Conservation (phyloP, 2,113 vertebrate species). For the Amia ocellicauda region DNA sequence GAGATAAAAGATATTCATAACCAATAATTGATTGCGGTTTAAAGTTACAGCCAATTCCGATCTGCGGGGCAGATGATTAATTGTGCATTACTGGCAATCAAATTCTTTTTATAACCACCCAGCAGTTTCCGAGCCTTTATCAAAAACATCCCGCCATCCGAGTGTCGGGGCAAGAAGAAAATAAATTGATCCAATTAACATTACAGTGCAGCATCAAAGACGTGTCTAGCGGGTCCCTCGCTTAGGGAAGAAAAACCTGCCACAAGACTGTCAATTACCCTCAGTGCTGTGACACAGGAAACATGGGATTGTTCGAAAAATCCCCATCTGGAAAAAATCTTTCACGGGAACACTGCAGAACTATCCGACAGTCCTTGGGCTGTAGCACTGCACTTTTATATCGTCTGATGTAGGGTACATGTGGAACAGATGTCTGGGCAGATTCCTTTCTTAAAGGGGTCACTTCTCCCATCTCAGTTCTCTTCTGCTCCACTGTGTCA, state of each 20-base stretch:
- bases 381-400: neutral
- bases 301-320: neutral
- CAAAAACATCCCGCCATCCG: constrained; percentile 16
- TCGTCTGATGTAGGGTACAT: neutral
- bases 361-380: neutral
- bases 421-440: constrained; percentile 6
- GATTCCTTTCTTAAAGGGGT: constrained; percentile 6
- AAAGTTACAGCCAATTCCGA: constrained; percentile 30
- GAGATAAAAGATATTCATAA: constrained; percentile 23
- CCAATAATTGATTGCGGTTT: constrained; percentile 29
- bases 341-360: constrained; percentile 10
- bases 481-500: neutral
- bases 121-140: constrained; percentile 11
- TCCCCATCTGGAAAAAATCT: constrained; percentile 32
- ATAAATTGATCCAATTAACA: neutral
- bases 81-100: constrained; percentile 34
- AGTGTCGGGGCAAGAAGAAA: constrained; percentile 1
- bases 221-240: neutral
- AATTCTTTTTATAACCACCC: constrained; percentile 17
- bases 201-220: constrained; percentile 8
- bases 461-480: neutral
- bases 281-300: constrained; percentile 7
- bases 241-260: constrained; percentile 13
- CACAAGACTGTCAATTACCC: constrained; percentile 7
- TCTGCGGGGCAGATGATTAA: constrained; percentile 21